phyloP scores from a whole-genome alignment of 2,113 vertebrate species.

The Crypturellus undulatus region DNA sequence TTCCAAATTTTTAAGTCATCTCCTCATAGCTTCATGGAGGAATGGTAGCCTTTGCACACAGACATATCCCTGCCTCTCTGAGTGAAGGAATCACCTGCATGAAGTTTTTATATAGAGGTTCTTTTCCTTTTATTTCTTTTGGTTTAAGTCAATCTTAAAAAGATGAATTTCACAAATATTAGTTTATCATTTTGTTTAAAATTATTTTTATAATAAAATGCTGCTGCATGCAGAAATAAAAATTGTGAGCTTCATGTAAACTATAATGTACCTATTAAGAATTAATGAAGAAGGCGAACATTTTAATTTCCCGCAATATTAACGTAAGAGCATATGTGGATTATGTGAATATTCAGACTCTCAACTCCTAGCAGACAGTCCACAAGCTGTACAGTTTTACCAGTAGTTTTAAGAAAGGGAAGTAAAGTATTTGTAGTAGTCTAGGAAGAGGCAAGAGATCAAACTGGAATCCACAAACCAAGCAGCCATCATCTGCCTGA shows the following conservation, averaged over 20 bases:
- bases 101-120: neutral
- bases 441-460: neutral
- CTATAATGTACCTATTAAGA: neutral
- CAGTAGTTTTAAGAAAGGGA: neutral
- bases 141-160: neutral
- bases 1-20: neutral
- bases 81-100: neutral
- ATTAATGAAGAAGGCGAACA: neutral
- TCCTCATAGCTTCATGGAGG: neutral
- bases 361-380: neutral
- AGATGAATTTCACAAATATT: neutral
- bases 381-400: neutral
- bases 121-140: neutral
- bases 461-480: neutral
- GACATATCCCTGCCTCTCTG: neutral
- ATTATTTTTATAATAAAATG: neutral
- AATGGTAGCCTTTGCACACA: neutral
- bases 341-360: neutral
- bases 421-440: neutral
- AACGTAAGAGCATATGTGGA: neutral
- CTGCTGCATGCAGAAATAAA: neutral
- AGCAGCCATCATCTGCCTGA: neutral
- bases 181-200: neutral
- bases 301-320: neutral
- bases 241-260: neutral